These are phyloP conservation scores for Alligator sinensis DNA, from an alignment of 2,113 vertebrate species.

Conservation along the genomic window DNA sequence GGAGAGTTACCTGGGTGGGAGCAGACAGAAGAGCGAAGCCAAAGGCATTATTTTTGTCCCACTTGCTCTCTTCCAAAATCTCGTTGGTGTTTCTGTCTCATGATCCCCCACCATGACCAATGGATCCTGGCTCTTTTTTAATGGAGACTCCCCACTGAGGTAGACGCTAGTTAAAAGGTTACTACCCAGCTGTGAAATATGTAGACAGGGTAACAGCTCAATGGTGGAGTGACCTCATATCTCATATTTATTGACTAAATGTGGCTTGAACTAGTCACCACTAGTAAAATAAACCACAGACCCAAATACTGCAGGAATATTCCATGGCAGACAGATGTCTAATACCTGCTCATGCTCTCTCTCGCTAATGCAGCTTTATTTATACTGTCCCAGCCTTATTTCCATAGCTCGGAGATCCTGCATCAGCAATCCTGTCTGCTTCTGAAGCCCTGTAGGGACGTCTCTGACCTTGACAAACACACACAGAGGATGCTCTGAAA, in stretches of 20 bases:
- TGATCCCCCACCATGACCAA: constrained; percentile 72
- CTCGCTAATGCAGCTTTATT: not conserved
- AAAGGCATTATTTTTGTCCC: not conserved
- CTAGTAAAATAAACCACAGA: constrained; percentile 78
- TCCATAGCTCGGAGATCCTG: not conserved
- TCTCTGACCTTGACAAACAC: not conserved
- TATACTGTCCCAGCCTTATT: not conserved
- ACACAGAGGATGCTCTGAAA: not conserved
- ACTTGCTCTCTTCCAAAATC: not conserved
- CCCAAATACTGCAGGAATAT: constrained; percentile 63
- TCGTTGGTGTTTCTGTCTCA: not conserved
- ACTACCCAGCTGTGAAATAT: constrained; percentile 72
- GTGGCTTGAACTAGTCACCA: constrained; percentile 74
- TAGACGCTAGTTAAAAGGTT: constrained; percentile 78
- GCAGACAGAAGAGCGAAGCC: fast-evolving
- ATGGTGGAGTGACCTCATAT: constrained; percentile 71
- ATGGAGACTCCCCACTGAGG: constrained; percentile 73
- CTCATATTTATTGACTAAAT: constrained; percentile 77
- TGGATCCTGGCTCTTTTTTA: constrained; percentile 71
- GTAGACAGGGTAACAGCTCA: constrained; percentile 69
- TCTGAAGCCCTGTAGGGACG: not conserved
- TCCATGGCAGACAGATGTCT: constrained; percentile 53
- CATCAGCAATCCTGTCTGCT: not conserved
- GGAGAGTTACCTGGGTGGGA: fast-evolving
- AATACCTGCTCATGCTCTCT: constrained; percentile 10